Percentiles rank a stretch among this genome's conserved stretches.
These are phyloP conservation scores for Cynocephalus volans DNA, from an alignment of 2,113 vertebrate genomes.

Conservation along the genomic window DNA sequence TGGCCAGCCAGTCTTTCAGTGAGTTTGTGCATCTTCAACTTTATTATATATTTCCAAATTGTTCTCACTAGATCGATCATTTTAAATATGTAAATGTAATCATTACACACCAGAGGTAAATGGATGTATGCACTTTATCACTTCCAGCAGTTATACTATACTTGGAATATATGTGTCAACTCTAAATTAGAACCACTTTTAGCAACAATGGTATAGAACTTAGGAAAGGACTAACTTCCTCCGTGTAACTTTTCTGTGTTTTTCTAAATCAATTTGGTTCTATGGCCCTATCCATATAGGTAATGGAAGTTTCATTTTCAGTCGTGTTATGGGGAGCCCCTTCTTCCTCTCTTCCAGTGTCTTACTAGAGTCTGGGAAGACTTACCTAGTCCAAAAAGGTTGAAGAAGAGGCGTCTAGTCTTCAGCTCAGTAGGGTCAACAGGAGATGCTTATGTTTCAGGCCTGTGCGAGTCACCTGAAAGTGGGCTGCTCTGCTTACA, in stretches of 20 bases:
- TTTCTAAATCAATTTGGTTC: background rate
- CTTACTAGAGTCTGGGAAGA: background rate
- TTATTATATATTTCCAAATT: background rate
- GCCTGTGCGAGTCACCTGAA: background rate
- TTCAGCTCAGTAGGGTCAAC: background rate
- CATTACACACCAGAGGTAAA: background rate
- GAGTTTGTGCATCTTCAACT: background rate
- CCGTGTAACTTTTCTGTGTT: background rate
- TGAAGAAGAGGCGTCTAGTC: background rate
- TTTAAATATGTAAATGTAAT: conserved; percentile 19
- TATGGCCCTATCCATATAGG: background rate
- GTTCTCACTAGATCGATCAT: background rate
- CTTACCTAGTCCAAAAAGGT: background rate
- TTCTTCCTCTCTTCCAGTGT: background rate
- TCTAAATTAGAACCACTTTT: background rate
- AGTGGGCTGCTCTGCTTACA: background rate
- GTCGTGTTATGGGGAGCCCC: background rate
- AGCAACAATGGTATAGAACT: background rate
- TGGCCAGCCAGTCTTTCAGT: background rate
- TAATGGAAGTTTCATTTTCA: background rate
- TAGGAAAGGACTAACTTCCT: background rate
- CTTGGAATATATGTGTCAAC: background rate
- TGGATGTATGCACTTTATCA: background rate
- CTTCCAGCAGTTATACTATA: background rate
- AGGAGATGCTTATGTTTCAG: background rate